These are phyloP conservation scores for Orthonyx spaldingii DNA, from an alignment of 2,113 vertebrate genomes.

Conservation along the genomic window DNA sequence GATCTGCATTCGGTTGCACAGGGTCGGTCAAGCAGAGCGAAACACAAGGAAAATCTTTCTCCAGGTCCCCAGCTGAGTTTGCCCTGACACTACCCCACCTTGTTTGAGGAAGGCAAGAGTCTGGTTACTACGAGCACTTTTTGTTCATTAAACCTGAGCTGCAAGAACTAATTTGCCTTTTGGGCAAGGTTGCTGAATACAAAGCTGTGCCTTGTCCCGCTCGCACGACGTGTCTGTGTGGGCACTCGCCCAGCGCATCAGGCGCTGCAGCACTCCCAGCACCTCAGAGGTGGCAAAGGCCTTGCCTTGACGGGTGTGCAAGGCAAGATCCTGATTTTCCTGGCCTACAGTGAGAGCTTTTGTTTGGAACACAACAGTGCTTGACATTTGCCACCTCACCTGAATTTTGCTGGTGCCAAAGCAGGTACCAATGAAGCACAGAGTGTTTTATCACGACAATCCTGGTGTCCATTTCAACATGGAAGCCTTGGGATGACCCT, in stretches of 20 bases:
- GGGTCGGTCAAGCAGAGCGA: not conserved
- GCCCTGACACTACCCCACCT: slow-evolving; percentile 46
- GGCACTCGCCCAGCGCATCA: not conserved
- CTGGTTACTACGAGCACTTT: slow-evolving; percentile 50
- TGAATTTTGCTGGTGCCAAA: not conserved
- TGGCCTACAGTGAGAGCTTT: not conserved
- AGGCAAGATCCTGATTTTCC: not conserved
- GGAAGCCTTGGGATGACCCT: not conserved
- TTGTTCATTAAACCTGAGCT: slow-evolving; percentile 59
- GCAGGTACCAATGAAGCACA: accelerated
- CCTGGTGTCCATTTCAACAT: not conserved
- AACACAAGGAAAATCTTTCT: slow-evolving; percentile 51
- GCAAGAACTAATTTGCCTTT: slow-evolving; percentile 60
- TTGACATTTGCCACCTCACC: not conserved
- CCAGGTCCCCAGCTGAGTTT: slow-evolving; percentile 10
- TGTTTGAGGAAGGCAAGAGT: slow-evolving; percentile 34
- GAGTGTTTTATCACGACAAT: accelerated
- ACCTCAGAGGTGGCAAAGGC: not conserved
- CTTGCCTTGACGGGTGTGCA: not conserved
- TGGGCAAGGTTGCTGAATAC: not conserved
- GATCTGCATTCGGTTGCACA: not conserved
- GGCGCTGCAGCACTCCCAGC: not conserved
- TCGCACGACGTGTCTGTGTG: not conserved
- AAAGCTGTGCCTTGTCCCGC: not conserved
- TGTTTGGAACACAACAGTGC: not conserved